phyloP scores from a whole-genome alignment of 2,797 vertebrate genomes.

The Gambusia yucatana region DNA sequence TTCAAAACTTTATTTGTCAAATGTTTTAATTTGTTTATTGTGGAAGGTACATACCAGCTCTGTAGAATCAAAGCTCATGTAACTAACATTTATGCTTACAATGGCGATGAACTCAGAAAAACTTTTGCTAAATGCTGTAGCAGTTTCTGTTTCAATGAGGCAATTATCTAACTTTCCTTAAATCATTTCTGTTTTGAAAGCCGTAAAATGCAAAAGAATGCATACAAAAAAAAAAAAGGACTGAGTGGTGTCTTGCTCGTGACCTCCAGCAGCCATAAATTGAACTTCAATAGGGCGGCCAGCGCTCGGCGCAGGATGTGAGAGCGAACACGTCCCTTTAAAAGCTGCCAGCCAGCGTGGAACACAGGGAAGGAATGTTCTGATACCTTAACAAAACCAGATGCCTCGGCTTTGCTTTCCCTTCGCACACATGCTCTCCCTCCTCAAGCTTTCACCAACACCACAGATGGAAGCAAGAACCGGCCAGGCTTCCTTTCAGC shows the following conservation, averaged over 20 bases:
- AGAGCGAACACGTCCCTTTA: conserved; percentile 72
- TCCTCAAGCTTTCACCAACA: conserved; percentile 49
- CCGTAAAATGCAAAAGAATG: conserved; percentile 26
- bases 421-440: conserved; percentile 60
- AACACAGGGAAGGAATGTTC: conserved; percentile 81
- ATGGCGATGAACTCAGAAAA: not conserved
- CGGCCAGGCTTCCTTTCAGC: conserved; percentile 36
- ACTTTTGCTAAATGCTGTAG: not conserved
- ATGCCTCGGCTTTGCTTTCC: conserved; percentile 68
- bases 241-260: conserved; percentile 50
- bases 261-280: conserved; percentile 64
- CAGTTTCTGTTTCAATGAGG: not conserved
- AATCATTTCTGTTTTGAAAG: conserved; percentile 18
- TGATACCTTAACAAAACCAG: conserved; percentile 81
- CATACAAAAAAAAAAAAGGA: conserved; percentile 32
- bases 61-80: not conserved
- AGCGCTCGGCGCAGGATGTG: conserved; percentile 79
- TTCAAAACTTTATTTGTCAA: not conserved
- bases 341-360: conserved; percentile 75
- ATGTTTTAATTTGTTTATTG: not conserved
- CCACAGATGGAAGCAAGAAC: conserved; percentile 57
- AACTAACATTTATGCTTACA: not conserved
- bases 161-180: not conserved
- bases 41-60: not conserved
- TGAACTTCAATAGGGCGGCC: conserved; percentile 70